These are phyloP conservation scores for Denticeps clupeoides DNA, from an alignment of 2,797 vertebrate genomes.

Conservation along the genomic window DNA sequence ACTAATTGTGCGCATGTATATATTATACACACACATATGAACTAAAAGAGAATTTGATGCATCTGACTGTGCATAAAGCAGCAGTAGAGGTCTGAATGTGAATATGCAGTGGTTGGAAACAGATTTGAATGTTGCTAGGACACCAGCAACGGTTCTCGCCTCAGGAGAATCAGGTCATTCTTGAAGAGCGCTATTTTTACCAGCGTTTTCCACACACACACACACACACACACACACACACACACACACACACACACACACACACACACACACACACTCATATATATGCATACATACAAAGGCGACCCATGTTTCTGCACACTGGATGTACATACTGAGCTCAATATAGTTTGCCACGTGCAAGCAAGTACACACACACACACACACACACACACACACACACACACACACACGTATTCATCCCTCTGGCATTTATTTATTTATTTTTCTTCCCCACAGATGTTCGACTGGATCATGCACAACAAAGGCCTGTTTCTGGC, in stretches of 20 bases:
- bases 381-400: background rate
- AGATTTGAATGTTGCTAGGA: constrained; percentile 63
- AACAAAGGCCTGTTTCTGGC: constrained; percentile 98
- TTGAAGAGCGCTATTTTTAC: constrained; percentile 29
- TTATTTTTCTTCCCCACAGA: constrained; percentile 54
- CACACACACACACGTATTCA: background rate
- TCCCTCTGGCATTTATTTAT: background rate
- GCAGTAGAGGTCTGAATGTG: background rate
- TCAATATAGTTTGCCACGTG: background rate
- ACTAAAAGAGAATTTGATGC: background rate
- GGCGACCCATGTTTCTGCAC: background rate
- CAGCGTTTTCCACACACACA: constrained; percentile 11
- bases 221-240: background rate
- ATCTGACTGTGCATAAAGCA: too few species aligned
- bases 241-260: constrained; percentile 15
- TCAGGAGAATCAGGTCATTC: constrained; percentile 31
- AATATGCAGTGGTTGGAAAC: background rate
- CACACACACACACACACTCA: background rate
- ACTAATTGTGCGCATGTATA: background rate
- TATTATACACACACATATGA: background rate
- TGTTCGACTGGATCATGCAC: constrained; percentile 99
- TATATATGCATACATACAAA: background rate
- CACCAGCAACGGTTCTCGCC: constrained; percentile 42
- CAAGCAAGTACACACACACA: background rate
- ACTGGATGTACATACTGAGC: background rate